Evolutionary conservation across 2,888 invertebrate species (phyloP), one percentile per base, ranked within the genome.

Genomic region (Odiellus spinosus): DNA sequence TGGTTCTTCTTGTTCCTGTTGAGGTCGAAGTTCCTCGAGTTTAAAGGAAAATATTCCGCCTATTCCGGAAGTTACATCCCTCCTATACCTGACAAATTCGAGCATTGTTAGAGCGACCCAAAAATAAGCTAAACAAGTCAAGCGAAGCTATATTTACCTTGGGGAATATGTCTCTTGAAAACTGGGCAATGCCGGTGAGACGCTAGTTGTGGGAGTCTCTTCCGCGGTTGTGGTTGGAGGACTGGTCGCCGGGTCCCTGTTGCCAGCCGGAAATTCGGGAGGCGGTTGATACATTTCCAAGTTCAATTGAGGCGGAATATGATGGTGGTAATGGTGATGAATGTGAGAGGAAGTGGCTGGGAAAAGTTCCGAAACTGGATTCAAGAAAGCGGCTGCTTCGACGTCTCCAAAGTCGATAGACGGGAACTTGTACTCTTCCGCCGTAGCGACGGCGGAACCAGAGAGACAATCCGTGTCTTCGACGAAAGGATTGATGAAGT

Each of bases 21-120:
- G 49, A 18, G 54, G 45, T 35, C 47, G 46, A 6, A 52, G 42
- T 18, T 57, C 56, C 44, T 57, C 56, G 39, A 57, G 56, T 46
- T 55, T 57, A 39, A 57, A 56, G n/a, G 51, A 56, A 42, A 55
- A 54, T 10, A 51, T 49, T 18, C 49, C 49, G 8, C 26, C 26
- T 6, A 26, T 26, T 43, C 46, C 11, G 26, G 39, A 33, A 8
- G 50, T 41, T 12, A 48, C 49, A 36, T 51, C 46, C 20, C 80
- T 69, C 59, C 68, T 60, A 76, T 76, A 64, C 76, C 76, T 53
- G n/a, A n/a, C n/a, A n/a, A n/a, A n/a, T n/a, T n/a, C n/a, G n/a
- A n/a, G n/a, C n/a, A n/a, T n/a, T n/a, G n/a, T n/a, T n/a, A n/a
- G n/a, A n/a, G n/a, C n/a, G n/a, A n/a, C n/a, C n/a, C n/a, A n/a